Base-by-base conservation (phyloP, 2,113 vertebrate species). In the Girardinichthys multiradiatus region DNA sequence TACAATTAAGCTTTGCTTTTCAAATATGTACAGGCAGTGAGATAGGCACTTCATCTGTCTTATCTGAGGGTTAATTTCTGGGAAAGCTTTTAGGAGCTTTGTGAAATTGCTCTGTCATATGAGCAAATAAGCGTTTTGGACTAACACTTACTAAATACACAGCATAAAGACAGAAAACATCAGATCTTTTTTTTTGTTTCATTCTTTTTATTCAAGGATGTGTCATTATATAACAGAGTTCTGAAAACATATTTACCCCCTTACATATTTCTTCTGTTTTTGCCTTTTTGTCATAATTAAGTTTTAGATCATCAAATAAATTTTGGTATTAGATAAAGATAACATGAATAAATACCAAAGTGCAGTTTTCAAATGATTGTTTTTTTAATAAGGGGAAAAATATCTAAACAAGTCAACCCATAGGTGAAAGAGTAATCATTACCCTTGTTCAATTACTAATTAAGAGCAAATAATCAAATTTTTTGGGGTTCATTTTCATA, bases 51-150 rank as follows among this genome's bases (percentile, higher is more conserved):
- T 80, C 66, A 74, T 71, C 70, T 68, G n/a, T 71, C 58, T 72
- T 62, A 85, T 78, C 68, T 3, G n/a, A 35, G 65, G 67, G 75
- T 59, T 81, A 67, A 75, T 51, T 37, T 76, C 71, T 68, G 31
- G 61, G n/a, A 74, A 66, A 77, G 33, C 30, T 27, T 54, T 17
- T 33, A 19, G 45, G 68, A 83, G 76, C 64, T 45, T 59, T 45
- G 31, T 33, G 28, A n/a, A 58, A 72, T 57, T 42, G 61, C 42
- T 70, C 24, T 67, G 28, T 54, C 10, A 14, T 7, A 3, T 76
- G 64, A 77, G 35, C 14, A 79, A 74, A 81, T 57, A 59, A 24
- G 6, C 57, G 63, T 66, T 65, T 68, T 48, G 62, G 54, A 31
- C 60, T 13, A 72, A 72, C 60, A 64, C 13, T 48, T 59, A 42